Base-by-base conservation (phyloP, 2,113 vertebrate species). In the Mobula hypostoma region DNA sequence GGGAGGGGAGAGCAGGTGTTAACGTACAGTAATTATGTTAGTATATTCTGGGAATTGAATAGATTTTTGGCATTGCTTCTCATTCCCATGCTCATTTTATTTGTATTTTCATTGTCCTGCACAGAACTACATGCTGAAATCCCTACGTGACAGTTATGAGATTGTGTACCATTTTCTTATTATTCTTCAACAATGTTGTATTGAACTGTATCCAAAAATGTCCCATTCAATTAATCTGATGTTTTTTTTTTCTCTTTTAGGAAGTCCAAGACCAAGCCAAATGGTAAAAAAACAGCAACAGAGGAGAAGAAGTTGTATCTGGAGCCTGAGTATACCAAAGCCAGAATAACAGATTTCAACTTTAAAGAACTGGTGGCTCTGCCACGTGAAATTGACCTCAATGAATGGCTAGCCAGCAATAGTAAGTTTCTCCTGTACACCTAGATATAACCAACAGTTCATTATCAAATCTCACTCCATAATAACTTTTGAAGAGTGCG, bases 371-470 rank as follows among this genome's bases (percentile, higher is more conserved):
- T 99, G 96, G 99, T 99, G 96, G 97, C 97, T 96, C 96, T 99
- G 95, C 99, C 99, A 91, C 97, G 97, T 94, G 99, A 99, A 97
- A 99, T 99, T 93, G 99, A 99, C 96, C 98, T 99, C 96, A 98
- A 99, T 0, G 99, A 99, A 97, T 99, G 99, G 99, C 97, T 99
- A 94, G 98, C 99, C 95, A 99, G 98, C 97, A 99, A 99, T 96
- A 98, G 99, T 99, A 96, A 97, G 98, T 98, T 94, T n/a, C 94
- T 58, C 15, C 66, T 29, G 80, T 83, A 74, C 70, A 48, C 27
- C 15, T 32, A 66, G 58, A 17, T 66, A 6, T 27, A 88, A 32
- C 11, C 8, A 9, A 48, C 24, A 85, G 24, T 58, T 27, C 21
- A 85, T 61, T 61, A n/a, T 58, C 0, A 85, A 85, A 24, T 85